These are phyloP conservation scores for Platorchestia sp. DNA, from an alignment of 1,140 invertebrate genomes.

Conservation along the genomic window DNA sequence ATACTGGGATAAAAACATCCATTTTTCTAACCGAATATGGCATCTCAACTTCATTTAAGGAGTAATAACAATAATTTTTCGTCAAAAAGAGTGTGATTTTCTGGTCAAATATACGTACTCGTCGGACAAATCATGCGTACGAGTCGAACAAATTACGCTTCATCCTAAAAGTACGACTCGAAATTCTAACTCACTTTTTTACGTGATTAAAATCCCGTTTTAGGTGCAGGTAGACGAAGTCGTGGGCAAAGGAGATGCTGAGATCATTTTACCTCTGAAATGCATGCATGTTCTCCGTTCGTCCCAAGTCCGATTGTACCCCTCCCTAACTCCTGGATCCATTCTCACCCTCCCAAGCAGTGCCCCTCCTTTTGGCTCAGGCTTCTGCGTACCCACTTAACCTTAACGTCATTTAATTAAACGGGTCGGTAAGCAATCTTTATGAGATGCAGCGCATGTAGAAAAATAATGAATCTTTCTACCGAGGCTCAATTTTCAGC, in stretches of 20 bases:
- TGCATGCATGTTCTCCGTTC: not conserved
- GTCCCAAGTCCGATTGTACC: no score
- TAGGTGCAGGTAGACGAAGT: not conserved
- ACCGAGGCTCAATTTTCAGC: not conserved
- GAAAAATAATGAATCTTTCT: constrained; percentile 19
- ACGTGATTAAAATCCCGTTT: not conserved
- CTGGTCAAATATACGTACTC: no score
- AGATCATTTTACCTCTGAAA: constrained; percentile 1
- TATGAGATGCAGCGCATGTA: constrained; percentile 45
- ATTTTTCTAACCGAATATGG: no score
- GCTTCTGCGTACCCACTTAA: not conserved
- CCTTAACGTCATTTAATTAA: constrained; percentile 47
- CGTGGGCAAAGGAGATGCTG: not conserved
- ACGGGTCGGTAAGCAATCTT: constrained; percentile 47
- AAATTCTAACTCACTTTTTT: not conserved
- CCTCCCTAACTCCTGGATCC: no score
- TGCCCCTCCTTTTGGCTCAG: not conserved
- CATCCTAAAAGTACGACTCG: no score
- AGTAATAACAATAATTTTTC: not conserved
- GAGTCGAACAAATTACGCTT: no score
- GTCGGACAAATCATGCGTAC: no score
- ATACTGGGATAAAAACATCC: no score
- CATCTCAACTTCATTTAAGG: not conserved
- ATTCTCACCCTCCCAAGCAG: not conserved
- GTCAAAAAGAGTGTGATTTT: not conserved